Evolutionary conservation across 2,797 vertebrate genomes (phyloP), one percentile per base, ranked within the genome.

Genomic region (Carapus acus): DNA sequence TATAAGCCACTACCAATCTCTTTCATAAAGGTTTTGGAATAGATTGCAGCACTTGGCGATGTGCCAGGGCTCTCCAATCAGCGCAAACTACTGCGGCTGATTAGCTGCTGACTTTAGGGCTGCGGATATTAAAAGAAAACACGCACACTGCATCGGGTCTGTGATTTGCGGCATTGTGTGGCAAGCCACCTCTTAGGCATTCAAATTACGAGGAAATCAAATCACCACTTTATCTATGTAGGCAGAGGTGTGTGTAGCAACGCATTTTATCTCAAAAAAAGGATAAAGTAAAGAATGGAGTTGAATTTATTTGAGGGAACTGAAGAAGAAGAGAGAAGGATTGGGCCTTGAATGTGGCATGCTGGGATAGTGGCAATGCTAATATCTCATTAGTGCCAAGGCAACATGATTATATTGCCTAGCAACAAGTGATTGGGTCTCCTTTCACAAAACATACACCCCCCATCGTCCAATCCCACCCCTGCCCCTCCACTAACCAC

Each of bases 1-100:
- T 79, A 74, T 76, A 77, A 82, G 83, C 59, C 71, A 74, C 67
- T 43, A 18, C 60, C 85, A 79, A 86, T 82, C 78, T 75, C 69
- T 67, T 51, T 47, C 66, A 78, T 58, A 80, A 72, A 69, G 58
- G 67, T 73, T n/a, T 71, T 58, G 33, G 51, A 53, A 73, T 69
- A 71, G 52, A 58, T 75, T 76, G 73, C 42, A 38, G 19, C 39
- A 61, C 44, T 48, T 76, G 55, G 63, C 71, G 63, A 73, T 59
- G 48, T 65, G 50, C 63, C 51, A 43, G 37, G 60, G 45, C 21
- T 52, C 23, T 43, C 49, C 46, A 56, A 62, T 62, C 49, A 43
- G 23, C 24, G 49, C 38, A 24, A 27, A 38, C 63, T 59, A 38
- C 49, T 27, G 55, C 47, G 33, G 47, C 43, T 34, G 43, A 68